Percentiles rank a stretch among this genome's conserved stretches.
phyloP scores from a whole-genome alignment of 2,888 invertebrate species.

The Mesochorus sp. region DNA sequence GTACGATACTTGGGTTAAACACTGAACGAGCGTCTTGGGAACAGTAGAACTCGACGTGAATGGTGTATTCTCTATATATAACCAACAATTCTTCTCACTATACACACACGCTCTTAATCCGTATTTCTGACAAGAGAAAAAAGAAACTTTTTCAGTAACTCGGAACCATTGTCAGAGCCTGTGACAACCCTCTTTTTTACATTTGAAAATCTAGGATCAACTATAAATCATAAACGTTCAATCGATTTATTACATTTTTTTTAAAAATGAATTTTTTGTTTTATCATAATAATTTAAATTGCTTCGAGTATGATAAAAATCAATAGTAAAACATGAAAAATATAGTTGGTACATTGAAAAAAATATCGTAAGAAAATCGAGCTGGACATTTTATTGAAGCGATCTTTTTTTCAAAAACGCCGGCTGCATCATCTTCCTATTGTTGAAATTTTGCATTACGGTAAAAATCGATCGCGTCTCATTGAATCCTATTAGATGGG shows the following conservation, averaged over 20 bases:
- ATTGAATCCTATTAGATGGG: background rate
- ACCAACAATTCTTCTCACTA: background rate
- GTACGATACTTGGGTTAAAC: constrained; percentile 43
- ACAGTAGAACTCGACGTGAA: constrained; percentile 30
- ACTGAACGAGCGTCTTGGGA: constrained; percentile 54
- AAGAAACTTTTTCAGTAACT: background rate
- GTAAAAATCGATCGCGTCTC: constrained; percentile 50
- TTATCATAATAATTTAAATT: background rate
- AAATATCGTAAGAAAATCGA: background rate
- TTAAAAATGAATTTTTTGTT: too few species aligned
- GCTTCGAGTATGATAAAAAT: constrained; percentile 4
- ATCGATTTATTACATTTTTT: too few species aligned
- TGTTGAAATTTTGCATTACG: constrained; percentile 42
- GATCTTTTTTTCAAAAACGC: constrained; percentile 1
- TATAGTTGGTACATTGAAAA: background rate
- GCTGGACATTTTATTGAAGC: background rate
- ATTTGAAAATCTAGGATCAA: too few species aligned
- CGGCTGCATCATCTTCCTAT: background rate
- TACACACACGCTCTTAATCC: background rate
- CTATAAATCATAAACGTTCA: too few species aligned
- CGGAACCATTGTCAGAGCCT: background rate
- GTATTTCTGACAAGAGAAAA: background rate
- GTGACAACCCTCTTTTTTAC: background rate
- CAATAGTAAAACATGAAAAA: constrained; percentile 19
- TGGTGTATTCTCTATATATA: background rate